Base-by-base conservation (phyloP, 2,797 vertebrate genomes). In the Mormyrus hasselquistii region DNA sequence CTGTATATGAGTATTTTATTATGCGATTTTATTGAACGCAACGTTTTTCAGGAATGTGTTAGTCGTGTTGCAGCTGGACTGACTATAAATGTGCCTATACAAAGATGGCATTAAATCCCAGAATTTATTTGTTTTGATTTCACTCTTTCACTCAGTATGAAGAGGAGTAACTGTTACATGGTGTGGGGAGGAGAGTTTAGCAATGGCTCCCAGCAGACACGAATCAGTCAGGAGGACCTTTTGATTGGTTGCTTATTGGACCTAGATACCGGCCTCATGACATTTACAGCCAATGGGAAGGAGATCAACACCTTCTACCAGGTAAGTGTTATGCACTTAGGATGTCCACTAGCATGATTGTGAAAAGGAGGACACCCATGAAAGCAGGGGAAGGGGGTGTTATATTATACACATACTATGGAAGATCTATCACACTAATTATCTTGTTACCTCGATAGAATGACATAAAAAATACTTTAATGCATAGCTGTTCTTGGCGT, bases 301-400 rank as follows among this genome's bases (percentile, higher is more conserved):
- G 98, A 99, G 91, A 97, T 98, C 91, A 98, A 98, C 93, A 97
- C 98, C 1, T 99, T 98, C 94, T 99, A 96, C 93, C 98, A 99
- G 97, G 98, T 98, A 57, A 92, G 93, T 65, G n/a, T 0, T 85
- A 9, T 34, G 89, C 34, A 44, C 12, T 47, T 73, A 38, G 65
- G 65, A 2, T 38, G 65, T 38, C 65, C 29, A 73, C 29, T 12
- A 14, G 12, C 65, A 69, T 69, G 29, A 69, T 10, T 38, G 29
- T 65, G 22, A 25, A 69, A 69, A 69, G 65, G 10, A 69, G 65
- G 25, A 69, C 29, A 29, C 25, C 62, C 10, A 69, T 12, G 62
- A 69, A 34, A 12, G 62, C 1, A 34, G 25, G 25, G 62, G n/a
- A 62, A 62, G 62, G 3, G 25, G 1, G 25, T 10, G 25, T 69